A percentile compares a stretch with the other conserved stretches of the same genome.
These are phyloP conservation scores for Maconellicoccus hirsutus DNA, from an alignment of 1,140 invertebrate genomes.

Conservation along the genomic window DNA sequence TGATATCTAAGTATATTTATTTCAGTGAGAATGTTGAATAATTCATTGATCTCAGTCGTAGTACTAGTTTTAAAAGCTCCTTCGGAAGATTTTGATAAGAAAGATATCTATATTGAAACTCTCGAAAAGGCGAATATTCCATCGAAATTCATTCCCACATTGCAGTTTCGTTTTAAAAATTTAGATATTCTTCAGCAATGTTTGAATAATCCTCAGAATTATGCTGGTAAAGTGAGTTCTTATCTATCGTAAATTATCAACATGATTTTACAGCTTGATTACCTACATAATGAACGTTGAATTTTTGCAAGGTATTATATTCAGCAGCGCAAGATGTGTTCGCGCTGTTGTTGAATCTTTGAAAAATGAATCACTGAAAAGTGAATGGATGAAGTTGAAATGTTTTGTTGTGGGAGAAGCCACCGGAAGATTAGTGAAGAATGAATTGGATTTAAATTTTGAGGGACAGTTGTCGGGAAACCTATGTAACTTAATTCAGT, in stretches of 20 bases:
- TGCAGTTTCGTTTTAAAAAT: slow-evolving; percentile 4
- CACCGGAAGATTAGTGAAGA: neutral
- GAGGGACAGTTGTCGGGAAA: neutral
- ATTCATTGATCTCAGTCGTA: neutral
- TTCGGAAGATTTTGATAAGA: neutral
- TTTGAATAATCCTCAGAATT: neutral
- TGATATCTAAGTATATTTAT: too few species aligned
- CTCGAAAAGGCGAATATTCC: neutral
- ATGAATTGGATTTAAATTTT: neutral
- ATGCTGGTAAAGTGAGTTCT: neutral
- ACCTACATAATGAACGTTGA: too few species aligned
- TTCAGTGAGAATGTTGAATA: neutral
- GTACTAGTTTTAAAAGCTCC: slow-evolving; percentile 13
- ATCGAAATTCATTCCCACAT: neutral
- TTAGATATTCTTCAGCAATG: neutral
- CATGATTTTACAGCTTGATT: too few species aligned
- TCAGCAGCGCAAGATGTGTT: neutral
- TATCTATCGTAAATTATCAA: neutral
- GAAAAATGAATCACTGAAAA: neutral
- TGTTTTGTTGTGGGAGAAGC: slow-evolving; percentile 11
- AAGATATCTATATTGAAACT: neutral
- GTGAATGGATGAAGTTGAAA: neutral
- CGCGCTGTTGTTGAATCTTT: neutral
- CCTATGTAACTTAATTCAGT: neutral
- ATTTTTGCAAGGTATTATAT: neutral